A percentile compares a stretch with the other conserved stretches of the same genome.
These are phyloP conservation scores for Cacatua alba DNA, from an alignment of 2,113 vertebrate species.

Conservation along the genomic window DNA sequence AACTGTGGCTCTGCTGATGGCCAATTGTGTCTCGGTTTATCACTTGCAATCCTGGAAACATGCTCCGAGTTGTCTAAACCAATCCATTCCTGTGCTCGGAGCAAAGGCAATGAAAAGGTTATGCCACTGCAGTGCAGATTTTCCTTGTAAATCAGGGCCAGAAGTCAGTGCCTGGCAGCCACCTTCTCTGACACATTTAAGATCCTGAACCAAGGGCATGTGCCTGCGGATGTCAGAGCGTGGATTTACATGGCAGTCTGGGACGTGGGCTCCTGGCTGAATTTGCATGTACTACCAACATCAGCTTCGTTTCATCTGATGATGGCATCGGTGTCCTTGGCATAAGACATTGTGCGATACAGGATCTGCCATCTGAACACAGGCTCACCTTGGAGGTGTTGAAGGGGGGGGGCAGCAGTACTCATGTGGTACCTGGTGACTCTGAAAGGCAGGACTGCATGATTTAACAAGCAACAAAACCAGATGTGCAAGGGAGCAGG, in stretches of 20 bases:
- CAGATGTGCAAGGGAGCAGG: not conserved
- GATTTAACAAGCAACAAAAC: slow-evolving; percentile 1
- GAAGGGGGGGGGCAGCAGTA: not conserved
- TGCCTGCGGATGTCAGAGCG: not conserved
- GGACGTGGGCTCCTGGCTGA: not conserved
- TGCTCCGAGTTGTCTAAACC: slow-evolving; percentile 23
- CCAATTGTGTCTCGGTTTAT: slow-evolving; percentile 16
- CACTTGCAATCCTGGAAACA: not conserved
- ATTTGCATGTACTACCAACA: not conserved
- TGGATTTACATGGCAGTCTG: slow-evolving; percentile 17
- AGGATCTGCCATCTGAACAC: not conserved
- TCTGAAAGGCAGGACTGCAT: not conserved
- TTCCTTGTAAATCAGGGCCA: slow-evolving; percentile 44
- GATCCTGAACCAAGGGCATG: not conserved
- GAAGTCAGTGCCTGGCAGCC: slow-evolving; percentile 9
- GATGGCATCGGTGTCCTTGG: not conserved
- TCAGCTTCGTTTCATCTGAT: not conserved
- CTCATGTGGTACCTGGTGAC: not conserved
- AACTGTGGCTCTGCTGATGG: not conserved
- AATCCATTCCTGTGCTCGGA: slow-evolving; percentile 21
- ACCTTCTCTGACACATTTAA: not conserved
- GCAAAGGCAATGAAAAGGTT: slow-evolving; percentile 46
- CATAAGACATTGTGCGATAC: not conserved
- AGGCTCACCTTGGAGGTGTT: not conserved
- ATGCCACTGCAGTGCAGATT: not conserved